Percentiles rank a stretch among this genome's conserved stretches.
phyloP scores from a whole-genome alignment of 2,888 invertebrate genomes.

The Rhogogaster chlorosoma region DNA sequence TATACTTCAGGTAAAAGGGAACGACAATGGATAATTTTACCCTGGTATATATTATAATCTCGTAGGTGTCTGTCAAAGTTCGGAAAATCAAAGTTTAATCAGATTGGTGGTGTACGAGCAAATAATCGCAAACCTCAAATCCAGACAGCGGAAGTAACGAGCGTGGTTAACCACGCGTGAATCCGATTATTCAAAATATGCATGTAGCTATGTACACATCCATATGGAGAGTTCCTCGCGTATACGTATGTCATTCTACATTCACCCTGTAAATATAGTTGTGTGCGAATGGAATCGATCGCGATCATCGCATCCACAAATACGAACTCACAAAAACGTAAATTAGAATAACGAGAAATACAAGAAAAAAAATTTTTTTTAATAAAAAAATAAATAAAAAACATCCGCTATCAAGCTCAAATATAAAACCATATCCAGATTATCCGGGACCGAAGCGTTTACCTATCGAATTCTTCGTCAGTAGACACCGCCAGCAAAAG shows the following conservation, averaged over 20 bases:
- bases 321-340: background rate
- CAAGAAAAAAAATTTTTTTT: background rate
- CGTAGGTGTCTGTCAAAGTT: background rate
- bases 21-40: background rate
- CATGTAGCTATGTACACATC: background rate
- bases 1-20: background rate
- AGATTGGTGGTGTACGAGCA: constrained; percentile 1
- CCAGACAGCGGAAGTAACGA: constrained; percentile 43
- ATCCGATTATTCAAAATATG: constrained; percentile 40
- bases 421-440: background rate
- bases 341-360: background rate
- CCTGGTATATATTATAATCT: background rate
- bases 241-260: background rate
- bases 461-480: constrained; percentile 57
- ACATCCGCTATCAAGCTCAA: background rate
- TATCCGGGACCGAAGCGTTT: background rate
- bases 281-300: background rate
- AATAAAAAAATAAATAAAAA: background rate
- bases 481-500: constrained; percentile 59
- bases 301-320: background rate
- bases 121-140: constrained; percentile 44
- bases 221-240: background rate
- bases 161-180: constrained; percentile 44
- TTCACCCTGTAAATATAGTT: background rate
- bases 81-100: constrained; percentile 35